Percentiles rank a stretch among this genome's conserved stretches.
Conservation (phyloP, 2,797 vertebrate genomes). For the Ctenopoma multispine region DNA sequence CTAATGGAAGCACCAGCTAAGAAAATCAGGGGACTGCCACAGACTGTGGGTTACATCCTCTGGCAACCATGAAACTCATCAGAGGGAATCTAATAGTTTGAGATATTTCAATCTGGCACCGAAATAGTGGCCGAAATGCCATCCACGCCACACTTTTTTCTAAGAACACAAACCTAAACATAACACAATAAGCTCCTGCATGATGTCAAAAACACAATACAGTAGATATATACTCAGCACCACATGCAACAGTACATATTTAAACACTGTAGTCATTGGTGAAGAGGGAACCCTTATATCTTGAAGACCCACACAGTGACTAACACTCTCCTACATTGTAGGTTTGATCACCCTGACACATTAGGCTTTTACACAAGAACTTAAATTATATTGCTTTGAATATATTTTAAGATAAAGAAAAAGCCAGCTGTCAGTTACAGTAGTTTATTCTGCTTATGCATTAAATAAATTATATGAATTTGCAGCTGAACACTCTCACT, state of each 20-base stretch:
- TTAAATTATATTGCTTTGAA: conserved; percentile 1
- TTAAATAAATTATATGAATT: conserved; percentile 81
- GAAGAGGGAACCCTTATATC: conserved; percentile 70
- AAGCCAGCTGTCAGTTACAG: conserved; percentile 53
- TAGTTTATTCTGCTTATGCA: conserved; percentile 75
- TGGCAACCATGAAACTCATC: neutral
- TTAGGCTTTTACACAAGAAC: neutral
- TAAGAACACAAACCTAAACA: too few species aligned
- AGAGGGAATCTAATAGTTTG: too few species aligned
- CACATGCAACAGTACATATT: neutral
- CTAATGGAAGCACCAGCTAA: neutral
- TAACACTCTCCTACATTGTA: conserved; percentile 82
- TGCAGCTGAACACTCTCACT: conserved; percentile 41
- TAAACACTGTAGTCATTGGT: conserved; percentile 16
- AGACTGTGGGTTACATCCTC: neutral
- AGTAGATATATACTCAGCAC: neutral
- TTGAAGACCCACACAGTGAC: conserved; percentile 88
- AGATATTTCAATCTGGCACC: too few species aligned
- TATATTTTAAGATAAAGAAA: conserved; percentile 1
- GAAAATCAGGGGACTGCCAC: neutral
- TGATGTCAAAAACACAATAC: neutral
- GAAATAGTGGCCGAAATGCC: too few species aligned
- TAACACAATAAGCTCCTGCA: neutral
- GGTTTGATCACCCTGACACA: conserved; percentile 61
- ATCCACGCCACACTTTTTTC: too few species aligned